Evolutionary conservation across 2,113 vertebrate species (phyloP).

Genomic region (Oxyura jamaicensis): DNA sequence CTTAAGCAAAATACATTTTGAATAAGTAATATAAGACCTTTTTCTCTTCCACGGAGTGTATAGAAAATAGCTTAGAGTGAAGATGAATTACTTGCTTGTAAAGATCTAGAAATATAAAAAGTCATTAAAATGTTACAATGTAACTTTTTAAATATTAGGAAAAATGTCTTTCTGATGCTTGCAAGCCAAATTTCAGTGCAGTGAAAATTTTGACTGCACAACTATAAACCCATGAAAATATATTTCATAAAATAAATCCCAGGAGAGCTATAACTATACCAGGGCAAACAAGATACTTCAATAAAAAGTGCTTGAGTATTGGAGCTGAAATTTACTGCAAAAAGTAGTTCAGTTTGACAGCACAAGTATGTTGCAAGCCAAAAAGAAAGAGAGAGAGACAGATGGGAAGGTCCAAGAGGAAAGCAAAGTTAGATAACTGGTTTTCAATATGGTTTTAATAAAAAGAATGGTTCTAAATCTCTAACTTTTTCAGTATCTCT

Average conservation of each 20-base stretch:
- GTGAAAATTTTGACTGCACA: not conserved
- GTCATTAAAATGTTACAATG: not conserved
- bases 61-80: not conserved
- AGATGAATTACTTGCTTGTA: not conserved
- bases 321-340: slow-evolving; percentile 49
- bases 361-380: not conserved
- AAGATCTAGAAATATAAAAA: not conserved
- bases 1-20: not conserved
- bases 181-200: not conserved
- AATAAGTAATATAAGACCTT: not conserved
- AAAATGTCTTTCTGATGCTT: not conserved
- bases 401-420: not conserved
- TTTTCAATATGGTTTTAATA: not conserved
- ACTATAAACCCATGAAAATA: slow-evolving; percentile 20
- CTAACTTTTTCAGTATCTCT: not conserved
- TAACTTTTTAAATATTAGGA: not conserved
- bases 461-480: not conserved
- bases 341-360: slow-evolving; percentile 35
- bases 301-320: slow-evolving; percentile 31
- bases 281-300: slow-evolving; percentile 41
- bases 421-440: not conserved
- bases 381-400: not conserved
- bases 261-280: slow-evolving; percentile 2
- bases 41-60: not conserved
- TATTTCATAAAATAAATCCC: slow-evolving; percentile 39